A percentile compares a stretch with the other conserved stretches of the same genome.
Evolutionary conservation across 2,888 invertebrate genomes (phyloP).

Genomic region (Operophtera brumata): DNA sequence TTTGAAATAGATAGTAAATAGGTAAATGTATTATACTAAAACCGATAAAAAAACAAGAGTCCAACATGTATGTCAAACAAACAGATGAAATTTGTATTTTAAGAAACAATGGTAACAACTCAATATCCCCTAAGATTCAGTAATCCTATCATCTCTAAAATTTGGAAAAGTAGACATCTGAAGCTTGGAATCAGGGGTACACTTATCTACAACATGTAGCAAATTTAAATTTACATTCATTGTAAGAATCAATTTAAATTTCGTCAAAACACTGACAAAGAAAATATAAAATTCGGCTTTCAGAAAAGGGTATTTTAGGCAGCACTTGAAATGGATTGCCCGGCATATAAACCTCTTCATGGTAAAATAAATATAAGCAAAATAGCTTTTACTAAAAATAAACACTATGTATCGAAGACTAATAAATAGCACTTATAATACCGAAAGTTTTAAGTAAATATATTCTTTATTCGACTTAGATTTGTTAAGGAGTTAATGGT

Average conservation of each 20-base stretch:
- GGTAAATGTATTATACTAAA: too few species aligned
- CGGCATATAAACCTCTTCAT: slow-evolving; percentile 25
- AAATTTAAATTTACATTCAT: slow-evolving; percentile 15
- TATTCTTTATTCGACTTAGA: slow-evolving; percentile 61
- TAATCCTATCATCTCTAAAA: slow-evolving; percentile 9
- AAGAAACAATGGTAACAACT: slow-evolving; percentile 25
- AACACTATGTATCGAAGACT: slow-evolving; percentile 52
- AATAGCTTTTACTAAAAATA: slow-evolving; percentile 20
- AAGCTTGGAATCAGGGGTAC: slow-evolving; percentile 24
- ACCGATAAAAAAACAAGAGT: too few species aligned
- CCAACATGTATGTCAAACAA: too few species aligned
- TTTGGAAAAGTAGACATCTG: slow-evolving; percentile 19
- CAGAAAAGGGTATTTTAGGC: slow-evolving; percentile 30
- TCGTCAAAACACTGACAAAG: slow-evolving; percentile 27
- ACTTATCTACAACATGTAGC: slow-evolving; percentile 27
- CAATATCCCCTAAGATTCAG: slow-evolving; percentile 14
- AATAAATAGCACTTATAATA: slow-evolving; percentile 46
- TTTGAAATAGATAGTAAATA: too few species aligned
- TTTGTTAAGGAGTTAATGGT: slow-evolving; percentile 48
- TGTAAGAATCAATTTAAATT: slow-evolving; percentile 5
- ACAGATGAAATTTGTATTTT: not conserved
- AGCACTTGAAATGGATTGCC: slow-evolving; percentile 33
- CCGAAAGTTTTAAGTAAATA: slow-evolving; percentile 40
- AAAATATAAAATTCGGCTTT: slow-evolving; percentile 22
- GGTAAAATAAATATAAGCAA: slow-evolving; percentile 18